A percentile compares a stretch with the other conserved stretches of the same genome.
These are phyloP conservation scores for Atta colombica DNA, from an alignment of 1,140 invertebrate species.

Conservation along the genomic window DNA sequence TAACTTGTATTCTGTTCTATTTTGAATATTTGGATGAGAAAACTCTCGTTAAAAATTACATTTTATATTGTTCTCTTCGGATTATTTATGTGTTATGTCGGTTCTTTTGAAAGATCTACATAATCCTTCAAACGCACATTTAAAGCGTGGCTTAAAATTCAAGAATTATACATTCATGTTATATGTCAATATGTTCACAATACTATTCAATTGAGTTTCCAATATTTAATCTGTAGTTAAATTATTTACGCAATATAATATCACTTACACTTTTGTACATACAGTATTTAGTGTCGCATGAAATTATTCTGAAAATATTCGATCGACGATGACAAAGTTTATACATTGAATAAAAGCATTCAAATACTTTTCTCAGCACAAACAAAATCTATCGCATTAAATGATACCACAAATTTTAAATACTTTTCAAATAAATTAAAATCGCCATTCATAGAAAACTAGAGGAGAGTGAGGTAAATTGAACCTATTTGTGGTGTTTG, in stretches of 20 bases:
- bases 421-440: neutral
- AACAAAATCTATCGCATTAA: neutral
- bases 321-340: neutral
- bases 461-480: too few species aligned
- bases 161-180: neutral
- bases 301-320: constrained; percentile 11
- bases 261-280: neutral
- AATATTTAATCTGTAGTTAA: neutral
- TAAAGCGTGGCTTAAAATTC: constrained; percentile 37
- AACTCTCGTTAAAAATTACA: constrained; percentile 66
- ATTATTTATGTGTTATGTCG: neutral
- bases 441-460: neutral
- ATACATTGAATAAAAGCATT: neutral
- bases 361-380: neutral
- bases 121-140: constrained; percentile 55
- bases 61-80: constrained; percentile 65
- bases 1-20: constrained; percentile 55
- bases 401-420: neutral
- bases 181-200: neutral
- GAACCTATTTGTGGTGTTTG: too few species aligned
- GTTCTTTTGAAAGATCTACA: constrained; percentile 17
- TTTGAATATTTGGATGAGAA: constrained; percentile 8
- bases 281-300: neutral
- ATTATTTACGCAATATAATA: neutral
- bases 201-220: neutral